A percentile compares a stretch with the other conserved stretches of the same genome.
Conservation (phyloP, 2,888 invertebrate species). For the Drosophila maculinotata region DNA sequence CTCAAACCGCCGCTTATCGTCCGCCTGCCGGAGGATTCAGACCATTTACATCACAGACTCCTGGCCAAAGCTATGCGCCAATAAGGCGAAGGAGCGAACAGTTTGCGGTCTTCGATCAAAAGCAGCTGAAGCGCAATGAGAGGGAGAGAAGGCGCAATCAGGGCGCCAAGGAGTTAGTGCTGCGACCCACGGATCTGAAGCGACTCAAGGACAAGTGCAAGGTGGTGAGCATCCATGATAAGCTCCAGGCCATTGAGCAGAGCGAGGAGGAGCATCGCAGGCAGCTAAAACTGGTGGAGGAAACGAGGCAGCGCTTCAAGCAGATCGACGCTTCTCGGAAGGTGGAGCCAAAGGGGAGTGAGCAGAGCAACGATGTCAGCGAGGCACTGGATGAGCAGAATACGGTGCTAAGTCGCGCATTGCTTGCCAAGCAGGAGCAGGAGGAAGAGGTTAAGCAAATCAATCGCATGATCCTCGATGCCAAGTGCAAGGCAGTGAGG, state of each 20-base stretch:
- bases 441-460: constrained; percentile 89
- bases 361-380: constrained; percentile 27
- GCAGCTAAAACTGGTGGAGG: constrained; percentile 87
- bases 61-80: constrained; percentile 9
- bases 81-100: constrained; percentile 55
- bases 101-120: constrained; percentile 60
- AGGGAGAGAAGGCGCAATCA: constrained; percentile 55
- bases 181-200: constrained; percentile 87
- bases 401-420: constrained; percentile 86
- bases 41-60: constrained; percentile 45
- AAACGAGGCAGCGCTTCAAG: constrained; percentile 86
- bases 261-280: constrained; percentile 85
- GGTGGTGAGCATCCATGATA: constrained; percentile 86
- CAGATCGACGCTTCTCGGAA: constrained; percentile 83
- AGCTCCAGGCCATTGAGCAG: constrained; percentile 84
- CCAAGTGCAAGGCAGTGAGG: constrained; percentile 93
- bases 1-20: constrained; percentile 66
- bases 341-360: constrained; percentile 62
- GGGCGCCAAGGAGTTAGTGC: constrained; percentile 59
- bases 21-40: constrained; percentile 53
- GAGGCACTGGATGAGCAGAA: constrained; percentile 84
- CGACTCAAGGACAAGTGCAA: constrained; percentile 87
- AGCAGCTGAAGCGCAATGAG: constrained; percentile 58
- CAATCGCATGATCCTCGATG: constrained; percentile 92
- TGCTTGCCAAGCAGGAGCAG: constrained; percentile 84